Percentiles rank a stretch among this genome's conserved stretches.
Evolutionary conservation across 2,797 vertebrate genomes (phyloP).

Genomic region (Glossophaga mutica): DNA sequence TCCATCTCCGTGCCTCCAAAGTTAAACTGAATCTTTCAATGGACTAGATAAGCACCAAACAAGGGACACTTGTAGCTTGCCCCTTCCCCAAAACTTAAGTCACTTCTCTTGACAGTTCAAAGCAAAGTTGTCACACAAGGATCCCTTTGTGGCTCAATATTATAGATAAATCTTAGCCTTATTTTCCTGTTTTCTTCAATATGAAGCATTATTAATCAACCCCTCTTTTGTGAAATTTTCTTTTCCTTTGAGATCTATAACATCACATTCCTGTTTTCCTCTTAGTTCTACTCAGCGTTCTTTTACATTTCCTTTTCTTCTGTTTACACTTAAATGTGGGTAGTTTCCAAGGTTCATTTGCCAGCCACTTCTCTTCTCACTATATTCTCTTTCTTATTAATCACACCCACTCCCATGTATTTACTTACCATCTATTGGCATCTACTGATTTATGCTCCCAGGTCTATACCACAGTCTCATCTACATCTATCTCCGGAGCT

Average conservation of each 20-base stretch:
- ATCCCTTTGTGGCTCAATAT: not conserved
- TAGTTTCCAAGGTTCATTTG: not conserved
- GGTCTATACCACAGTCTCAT: not conserved
- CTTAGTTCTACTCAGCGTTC: not conserved
- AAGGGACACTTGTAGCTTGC: not conserved
- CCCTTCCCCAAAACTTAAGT: not conserved
- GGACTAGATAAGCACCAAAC: not conserved
- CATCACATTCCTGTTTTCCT: not conserved
- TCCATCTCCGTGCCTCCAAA: not conserved
- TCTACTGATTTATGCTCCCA: not conserved
- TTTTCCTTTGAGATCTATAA: not conserved
- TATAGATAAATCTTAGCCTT: not conserved
- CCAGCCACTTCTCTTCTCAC: not conserved
- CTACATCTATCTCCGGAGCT: not conserved
- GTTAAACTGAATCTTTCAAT: not conserved
- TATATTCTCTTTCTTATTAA: not conserved
- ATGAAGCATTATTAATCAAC: not conserved
- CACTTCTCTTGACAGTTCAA: not conserved
- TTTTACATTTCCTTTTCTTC: not conserved
- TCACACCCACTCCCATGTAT: not conserved
- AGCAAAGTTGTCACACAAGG: not conserved
- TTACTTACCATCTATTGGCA: not conserved
- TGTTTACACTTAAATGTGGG: not conserved
- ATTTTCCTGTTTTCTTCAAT: not conserved
- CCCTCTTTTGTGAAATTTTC: not conserved